Conservation (phyloP, 2,888 invertebrate genomes). For the Alviniconcha strummeri region DNA sequence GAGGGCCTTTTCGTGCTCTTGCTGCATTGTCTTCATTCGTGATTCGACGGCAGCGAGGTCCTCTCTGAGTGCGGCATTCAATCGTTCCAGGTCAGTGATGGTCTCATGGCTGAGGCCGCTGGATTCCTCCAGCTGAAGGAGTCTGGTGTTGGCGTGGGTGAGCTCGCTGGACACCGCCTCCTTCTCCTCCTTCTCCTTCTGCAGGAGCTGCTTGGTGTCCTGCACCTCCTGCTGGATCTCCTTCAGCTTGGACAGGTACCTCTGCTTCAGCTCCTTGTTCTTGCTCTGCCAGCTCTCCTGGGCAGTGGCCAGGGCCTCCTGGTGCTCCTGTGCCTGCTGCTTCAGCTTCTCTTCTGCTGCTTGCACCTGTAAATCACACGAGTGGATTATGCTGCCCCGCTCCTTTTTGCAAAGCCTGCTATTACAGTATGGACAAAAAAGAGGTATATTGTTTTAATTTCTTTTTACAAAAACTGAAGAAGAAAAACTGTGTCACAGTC, state of each 20-base stretch:
- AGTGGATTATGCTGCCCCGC: too few relatives aligned
- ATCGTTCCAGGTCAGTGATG: slow-evolving; percentile 54
- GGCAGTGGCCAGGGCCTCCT: slow-evolving; percentile 44
- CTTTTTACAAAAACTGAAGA: too few relatives aligned
- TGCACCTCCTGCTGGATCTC: slow-evolving; percentile 50
- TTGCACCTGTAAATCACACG: slow-evolving; percentile 40
- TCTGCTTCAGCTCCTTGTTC: slow-evolving; percentile 61
- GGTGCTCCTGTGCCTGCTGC: slow-evolving; percentile 41
- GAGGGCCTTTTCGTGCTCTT: slow-evolving; percentile 40
- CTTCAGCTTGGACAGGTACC: slow-evolving; percentile 61
- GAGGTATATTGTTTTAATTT: too few relatives aligned
- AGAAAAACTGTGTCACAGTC: too few relatives aligned
- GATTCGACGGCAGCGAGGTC: slow-evolving; percentile 41
- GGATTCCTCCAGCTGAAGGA: slow-evolving; percentile 58
- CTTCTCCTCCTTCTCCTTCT: slow-evolving; percentile 50
- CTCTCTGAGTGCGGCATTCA: slow-evolving; percentile 40
- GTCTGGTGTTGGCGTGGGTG: slow-evolving; percentile 58
- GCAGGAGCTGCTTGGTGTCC: slow-evolving; percentile 45
- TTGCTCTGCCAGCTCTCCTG: slow-evolving; percentile 54
- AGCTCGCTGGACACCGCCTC: slow-evolving; percentile 57
- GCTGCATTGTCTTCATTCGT: slow-evolving; percentile 34
- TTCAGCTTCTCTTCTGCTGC: slow-evolving; percentile 51
- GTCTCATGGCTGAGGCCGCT: slow-evolving; percentile 47
- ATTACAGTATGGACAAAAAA: too few relatives aligned
- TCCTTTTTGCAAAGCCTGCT: too few relatives aligned